phyloP scores from a whole-genome alignment of 1,140 invertebrate genomes.

The Eueides isabella region DNA sequence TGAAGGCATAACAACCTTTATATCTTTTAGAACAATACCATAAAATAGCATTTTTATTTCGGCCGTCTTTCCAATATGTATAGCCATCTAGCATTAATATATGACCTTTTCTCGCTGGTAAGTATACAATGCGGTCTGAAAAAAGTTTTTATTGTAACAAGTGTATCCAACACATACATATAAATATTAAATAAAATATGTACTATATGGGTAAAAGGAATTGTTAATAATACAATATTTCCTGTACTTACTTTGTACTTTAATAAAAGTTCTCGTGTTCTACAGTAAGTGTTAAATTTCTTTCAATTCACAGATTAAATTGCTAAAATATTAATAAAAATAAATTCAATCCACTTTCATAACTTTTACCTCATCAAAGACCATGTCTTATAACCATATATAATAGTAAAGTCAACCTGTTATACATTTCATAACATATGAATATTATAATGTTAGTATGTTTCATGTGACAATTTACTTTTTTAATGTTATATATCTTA shows the following conservation, averaged over 20 bases:
- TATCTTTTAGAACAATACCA: conserved; percentile 48
- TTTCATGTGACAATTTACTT: no score
- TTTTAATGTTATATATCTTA: no score
- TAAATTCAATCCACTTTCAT: neutral
- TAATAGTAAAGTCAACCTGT: neutral
- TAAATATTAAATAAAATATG: neutral
- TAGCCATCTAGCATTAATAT: conserved; percentile 41
- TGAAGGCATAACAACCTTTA: conserved; percentile 35
- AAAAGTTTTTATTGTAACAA: conserved; percentile 9
- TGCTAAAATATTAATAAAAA: neutral
- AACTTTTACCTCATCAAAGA: neutral
- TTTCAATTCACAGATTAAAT: neutral
- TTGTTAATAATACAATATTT: neutral
- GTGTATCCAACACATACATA: neutral
- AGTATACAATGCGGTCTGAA: conserved; percentile 42
- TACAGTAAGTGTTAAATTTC: neutral
- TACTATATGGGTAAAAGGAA: neutral
- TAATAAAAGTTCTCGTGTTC: neutral
- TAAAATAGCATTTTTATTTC: conserved; percentile 39
- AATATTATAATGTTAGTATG: no score
- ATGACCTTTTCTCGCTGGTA: conserved; percentile 43
- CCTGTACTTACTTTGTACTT: neutral
- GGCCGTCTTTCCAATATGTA: conserved; percentile 44
- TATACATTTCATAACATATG: no score
- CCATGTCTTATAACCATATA: neutral